Base-by-base conservation (phyloP, 2,797 vertebrate genomes). In the Odontamblyopus lacepedii region DNA sequence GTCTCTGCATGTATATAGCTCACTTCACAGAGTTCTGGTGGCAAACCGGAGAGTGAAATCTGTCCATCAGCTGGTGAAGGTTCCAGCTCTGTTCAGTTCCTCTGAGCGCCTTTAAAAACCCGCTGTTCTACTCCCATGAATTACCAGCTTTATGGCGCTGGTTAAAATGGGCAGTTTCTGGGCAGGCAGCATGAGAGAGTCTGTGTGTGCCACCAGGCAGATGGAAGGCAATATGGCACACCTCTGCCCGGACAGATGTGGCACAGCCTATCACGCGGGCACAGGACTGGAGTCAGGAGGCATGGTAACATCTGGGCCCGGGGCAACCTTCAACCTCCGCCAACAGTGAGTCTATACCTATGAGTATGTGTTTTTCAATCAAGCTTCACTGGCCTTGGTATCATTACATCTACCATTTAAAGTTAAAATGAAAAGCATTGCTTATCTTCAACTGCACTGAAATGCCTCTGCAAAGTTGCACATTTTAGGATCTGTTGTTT, bases 91-190 rank as follows among this genome's bases (percentile, higher is more conserved):
- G 94, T 95, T 95, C 95, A 91, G 92, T 94, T 96, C 95, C 96
- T 96, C 95, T 92, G 94, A 97, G 95, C 95, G 94, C 96, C 95
- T 95, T 97, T 98, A 98, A 98, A 98, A 98, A 97, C 96, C 96
- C 95, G 96, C 96, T 96, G 95, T 95, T 96, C 96, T 95, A 95
- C 95, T 94, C 94, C 94, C 95, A 94, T 95, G 95, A 97, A 97
- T 96, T 96, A 95, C 93, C 95, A 94, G 95, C 95, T 97, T 97
- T 97, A 98, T 95, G 93, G 95, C 83, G 18, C 92, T 94, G 95
- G 94, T 96, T 96, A 95, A 96, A 97, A 96, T 79, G 93, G 95
- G 92, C 95, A 94, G 92, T 95, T 96, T 95, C 96, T 95, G 94
- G 94, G 94, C 93, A 93, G 91, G 91, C 74, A 73, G 87, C 73